Base-by-base conservation (phyloP, 2,797 vertebrate genomes). In the Bradypodion ventrale region DNA sequence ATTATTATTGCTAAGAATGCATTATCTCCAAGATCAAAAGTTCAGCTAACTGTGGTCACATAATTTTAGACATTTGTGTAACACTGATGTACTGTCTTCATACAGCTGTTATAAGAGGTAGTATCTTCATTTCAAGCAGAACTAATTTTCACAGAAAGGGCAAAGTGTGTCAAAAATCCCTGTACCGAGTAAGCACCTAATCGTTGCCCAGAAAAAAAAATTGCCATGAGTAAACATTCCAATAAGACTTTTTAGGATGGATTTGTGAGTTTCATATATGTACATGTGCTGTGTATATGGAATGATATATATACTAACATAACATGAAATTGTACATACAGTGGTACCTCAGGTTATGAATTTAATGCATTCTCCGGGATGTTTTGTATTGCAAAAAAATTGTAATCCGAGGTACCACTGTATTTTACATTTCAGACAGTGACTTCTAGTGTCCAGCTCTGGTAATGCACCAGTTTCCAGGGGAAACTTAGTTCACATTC, bases 1-100 rank as follows among this genome's bases (percentile, higher is more conserved):
- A 80, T 78, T 66, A 66, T 85, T 79, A n/a, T 46, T 75, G 42
- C 60, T 72, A 56, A 66, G 63, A 80, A 79, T 56, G 49, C 46
- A 74, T 80, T 66, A 85, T 75, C 49, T 80, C 46, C 60, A 79
- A 78, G 69, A 74, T 63, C 56, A 83, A 52, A 66, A 74, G 46
- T 79, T 63, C 60, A 29, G 16, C 40, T 84, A 63, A 84, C 32
- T 40, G 21, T 49, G 7, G 32, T 42, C 23, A 32, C 46, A 80
- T 46, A 80, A 42, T 65, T 75, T 65, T 25, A 78, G 35, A 63
- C 27, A 79, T 21, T 56, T 42, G 5, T 42, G 37, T 16, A 79
- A 65, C 52, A 79, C 23, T 65, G 32, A 79, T n/a, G 6, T 65
- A 42, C 42, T 10, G 7, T n/a, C 29, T 66, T 66, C 7, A 66